Evolutionary conservation across 2,888 invertebrate species (phyloP), one percentile per base, ranked within the genome.

Genomic region (Pristionchus entomophagus): DNA sequence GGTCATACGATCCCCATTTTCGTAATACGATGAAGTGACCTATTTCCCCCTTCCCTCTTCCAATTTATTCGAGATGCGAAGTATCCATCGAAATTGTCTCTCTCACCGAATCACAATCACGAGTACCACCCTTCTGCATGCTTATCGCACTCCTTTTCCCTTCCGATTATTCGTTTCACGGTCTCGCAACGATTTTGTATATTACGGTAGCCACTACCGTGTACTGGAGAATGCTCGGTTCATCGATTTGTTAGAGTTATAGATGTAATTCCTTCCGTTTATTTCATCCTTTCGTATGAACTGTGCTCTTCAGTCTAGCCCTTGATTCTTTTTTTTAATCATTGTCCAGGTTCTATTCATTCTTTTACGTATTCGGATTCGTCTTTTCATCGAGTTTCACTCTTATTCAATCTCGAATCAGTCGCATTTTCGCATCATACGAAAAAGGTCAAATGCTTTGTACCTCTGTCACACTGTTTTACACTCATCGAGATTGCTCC

Each of bases 151-250:
- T 32, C 35, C 8, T 1, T 12, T 73, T 65, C 59, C 12, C 32
- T 26, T 35, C 29, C 65, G 14, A 26, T n/a, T 12, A n/a, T 29
- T 65, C 32, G 65, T 38, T 38, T 38, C 14, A 19, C 69, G 38
- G 69, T 69, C 73, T 22, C n/a, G 56, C 56, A 22, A 8, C 56
- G 56, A 22, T 22, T 10, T 56, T 45, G 8, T 45, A 14, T 45
- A 17, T 41, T 73, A 73, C 73, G 45, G 73, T 73, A 73, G 73
- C 38, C 41, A 45, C 73, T 73, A 73, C 73, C 73, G 73, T 73
- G 41, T 14, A 32, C 62, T 14, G 32, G 26, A 26, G 26, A 4
- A 26, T 41, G 41, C 41, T 41, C n/a, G 22, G 73, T 73, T 73
- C 73, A 73, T 73, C 73, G 73, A 73, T 73, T 41, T 8, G 41